Conservation (phyloP, 2,888 invertebrate genomes). For the Agrotis puta region DNA sequence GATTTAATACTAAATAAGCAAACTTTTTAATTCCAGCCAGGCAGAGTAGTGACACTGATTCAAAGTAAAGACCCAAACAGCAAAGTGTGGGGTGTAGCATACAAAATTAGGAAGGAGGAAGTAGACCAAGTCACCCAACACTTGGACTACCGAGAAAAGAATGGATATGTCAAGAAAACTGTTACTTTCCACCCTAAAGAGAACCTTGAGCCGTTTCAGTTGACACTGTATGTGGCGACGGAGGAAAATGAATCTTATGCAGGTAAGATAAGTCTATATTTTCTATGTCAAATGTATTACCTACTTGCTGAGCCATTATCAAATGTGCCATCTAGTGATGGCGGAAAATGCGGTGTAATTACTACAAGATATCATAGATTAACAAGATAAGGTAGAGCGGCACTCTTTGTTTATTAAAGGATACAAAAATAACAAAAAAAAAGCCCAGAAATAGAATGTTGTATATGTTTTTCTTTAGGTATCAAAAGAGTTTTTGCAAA, state of each 20-base stretch:
- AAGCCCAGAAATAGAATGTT: too few relatives aligned
- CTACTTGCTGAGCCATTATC: not conserved
- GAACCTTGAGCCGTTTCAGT: constrained; percentile 91
- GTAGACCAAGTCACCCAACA: constrained; percentile 94
- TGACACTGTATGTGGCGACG: constrained; percentile 96
- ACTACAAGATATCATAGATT: not conserved
- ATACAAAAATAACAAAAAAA: too few relatives aligned
- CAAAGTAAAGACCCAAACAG: constrained; percentile 91
- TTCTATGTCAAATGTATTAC: not conserved
- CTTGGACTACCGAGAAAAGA: constrained; percentile 97
- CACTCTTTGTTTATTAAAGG: too few relatives aligned
- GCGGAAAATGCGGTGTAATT: not conserved
- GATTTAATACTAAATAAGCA: not conserved
- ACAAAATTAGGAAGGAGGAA: constrained; percentile 94
- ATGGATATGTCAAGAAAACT: constrained; percentile 95
- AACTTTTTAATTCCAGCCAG: constrained; percentile 92
- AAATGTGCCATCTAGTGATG: not conserved
- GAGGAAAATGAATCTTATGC: constrained; percentile 95
- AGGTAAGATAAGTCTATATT: constrained; percentile 75
- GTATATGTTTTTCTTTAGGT: too few relatives aligned
- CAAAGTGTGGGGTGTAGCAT: constrained; percentile 97
- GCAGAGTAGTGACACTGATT: constrained; percentile 96
- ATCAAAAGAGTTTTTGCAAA: too few relatives aligned
- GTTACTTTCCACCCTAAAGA: constrained; percentile 94
- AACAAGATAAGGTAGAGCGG: too few relatives aligned